Evolutionary conservation across 2,113 vertebrate genomes (phyloP).

Genomic region (Fukomys damarensis): DNA sequence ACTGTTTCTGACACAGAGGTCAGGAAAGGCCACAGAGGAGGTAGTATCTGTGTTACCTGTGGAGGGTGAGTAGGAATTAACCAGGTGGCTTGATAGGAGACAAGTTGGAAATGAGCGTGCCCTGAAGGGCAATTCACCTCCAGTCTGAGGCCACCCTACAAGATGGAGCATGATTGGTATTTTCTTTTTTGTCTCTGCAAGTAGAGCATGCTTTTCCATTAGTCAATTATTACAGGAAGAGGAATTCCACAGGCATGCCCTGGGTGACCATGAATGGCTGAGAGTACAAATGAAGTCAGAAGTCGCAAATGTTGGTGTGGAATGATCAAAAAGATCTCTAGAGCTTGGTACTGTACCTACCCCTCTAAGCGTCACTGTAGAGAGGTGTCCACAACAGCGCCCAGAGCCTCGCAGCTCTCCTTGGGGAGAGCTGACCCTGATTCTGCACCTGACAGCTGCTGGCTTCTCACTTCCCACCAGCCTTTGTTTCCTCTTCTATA

Average conservation of each 20-base stretch:
- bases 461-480: background rate
- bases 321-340: background rate
- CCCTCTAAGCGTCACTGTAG: background rate
- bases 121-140: background rate
- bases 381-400: too few relatives aligned
- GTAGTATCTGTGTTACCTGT: background rate
- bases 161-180: constrained; percentile 58
- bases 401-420: rapidly evolving
- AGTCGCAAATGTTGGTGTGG: background rate
- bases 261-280: constrained; percentile 51
- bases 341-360: background rate
- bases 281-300: background rate
- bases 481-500: background rate
- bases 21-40: background rate
- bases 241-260: constrained; percentile 48
- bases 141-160: constrained; percentile 25
- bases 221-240: constrained; percentile 11
- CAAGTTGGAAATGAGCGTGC: background rate
- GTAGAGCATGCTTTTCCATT: constrained; percentile 30
- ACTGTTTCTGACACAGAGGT: background rate
- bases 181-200: constrained; percentile 44
- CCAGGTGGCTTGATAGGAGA: background rate
- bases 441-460: background rate
- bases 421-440: background rate
- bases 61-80: background rate